These are phyloP conservation scores for Perizoma affinitatum DNA, from an alignment of 2,888 invertebrate genomes.

Conservation along the genomic window DNA sequence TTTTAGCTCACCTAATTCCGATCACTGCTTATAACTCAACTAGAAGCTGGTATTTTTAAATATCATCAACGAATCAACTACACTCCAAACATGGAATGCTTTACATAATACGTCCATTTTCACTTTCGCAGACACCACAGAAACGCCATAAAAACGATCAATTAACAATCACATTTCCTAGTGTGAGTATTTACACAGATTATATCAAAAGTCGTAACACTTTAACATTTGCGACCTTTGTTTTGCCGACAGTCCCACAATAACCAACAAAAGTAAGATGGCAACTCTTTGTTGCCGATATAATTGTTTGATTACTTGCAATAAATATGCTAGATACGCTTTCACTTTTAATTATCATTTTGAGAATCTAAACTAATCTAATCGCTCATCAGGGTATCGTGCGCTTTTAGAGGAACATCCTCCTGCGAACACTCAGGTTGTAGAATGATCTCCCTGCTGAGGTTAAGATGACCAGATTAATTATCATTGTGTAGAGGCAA, in stretches of 20 bases:
- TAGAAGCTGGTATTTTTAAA: slow-evolving; percentile 22
- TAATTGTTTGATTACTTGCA: slow-evolving; percentile 66
- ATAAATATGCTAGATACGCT: slow-evolving; percentile 56
- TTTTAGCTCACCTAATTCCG: no score
- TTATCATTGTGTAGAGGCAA: no score
- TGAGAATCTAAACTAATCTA: slow-evolving; percentile 2
- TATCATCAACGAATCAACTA: slow-evolving; percentile 32
- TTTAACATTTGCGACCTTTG: slow-evolving; percentile 34
- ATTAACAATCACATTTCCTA: slow-evolving; percentile 42
- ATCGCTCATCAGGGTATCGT: no score
- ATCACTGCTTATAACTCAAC: slow-evolving; percentile 28
- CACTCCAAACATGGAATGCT: slow-evolving; percentile 30
- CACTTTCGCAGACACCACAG: slow-evolving; percentile 33
- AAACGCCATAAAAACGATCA: slow-evolving; percentile 25
- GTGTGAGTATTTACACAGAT: slow-evolving; percentile 45
- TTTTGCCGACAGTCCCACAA: slow-evolving; percentile 54
- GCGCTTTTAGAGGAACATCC: no score
- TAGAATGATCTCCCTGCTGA: no score
- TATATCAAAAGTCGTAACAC: slow-evolving; percentile 30
- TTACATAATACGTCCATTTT: slow-evolving; percentile 38
- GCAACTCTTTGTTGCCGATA: slow-evolving; percentile 40
- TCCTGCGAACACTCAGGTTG: no score
- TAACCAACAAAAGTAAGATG: slow-evolving; percentile 30
- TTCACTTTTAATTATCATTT: slow-evolving; percentile 72
- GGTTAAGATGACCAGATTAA: no score